Conservation (phyloP, 2,797 vertebrate genomes). For the Capromys pilorides region DNA sequence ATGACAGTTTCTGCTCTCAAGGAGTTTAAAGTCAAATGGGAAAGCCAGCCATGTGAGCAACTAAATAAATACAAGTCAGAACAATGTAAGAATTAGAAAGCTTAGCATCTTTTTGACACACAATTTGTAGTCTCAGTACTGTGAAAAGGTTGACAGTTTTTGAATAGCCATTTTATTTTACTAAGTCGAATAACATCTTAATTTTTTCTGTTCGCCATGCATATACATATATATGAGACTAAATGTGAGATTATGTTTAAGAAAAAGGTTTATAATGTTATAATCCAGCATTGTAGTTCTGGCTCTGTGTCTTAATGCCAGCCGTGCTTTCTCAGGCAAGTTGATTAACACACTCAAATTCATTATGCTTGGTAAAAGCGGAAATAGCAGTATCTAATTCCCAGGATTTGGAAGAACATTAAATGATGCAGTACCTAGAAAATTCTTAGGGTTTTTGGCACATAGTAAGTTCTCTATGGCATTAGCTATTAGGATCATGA, state of each 20-base stretch:
- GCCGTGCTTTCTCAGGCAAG: neutral
- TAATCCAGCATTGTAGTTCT: neutral
- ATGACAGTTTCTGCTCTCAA: neutral
- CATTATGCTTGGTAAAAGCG: neutral
- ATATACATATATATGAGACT: neutral
- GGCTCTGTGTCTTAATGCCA: neutral
- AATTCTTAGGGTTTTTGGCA: conserved; percentile 36
- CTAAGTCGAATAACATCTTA: conserved; percentile 23
- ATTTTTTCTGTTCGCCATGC: neutral
- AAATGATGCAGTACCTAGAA: neutral
- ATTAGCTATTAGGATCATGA: neutral
- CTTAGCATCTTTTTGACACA: conserved; percentile 8
- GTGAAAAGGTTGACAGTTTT: conserved; percentile 13
- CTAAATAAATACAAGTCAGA: conserved; percentile 51
- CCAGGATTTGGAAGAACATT: neutral
- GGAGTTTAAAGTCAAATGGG: conserved; percentile 11
- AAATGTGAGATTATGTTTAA: neutral
- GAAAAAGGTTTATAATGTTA: neutral
- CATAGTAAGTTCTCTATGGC: neutral
- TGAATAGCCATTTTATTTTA: neutral
- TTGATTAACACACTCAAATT: conserved; percentile 25
- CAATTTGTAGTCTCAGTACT: conserved; percentile 27
- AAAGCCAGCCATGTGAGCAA: neutral
- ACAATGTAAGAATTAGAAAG: conserved; percentile 49
- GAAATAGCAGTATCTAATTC: neutral